Base-by-base conservation (phyloP, 1,140 invertebrate genomes). In the Bradynema listronoti region DNA sequence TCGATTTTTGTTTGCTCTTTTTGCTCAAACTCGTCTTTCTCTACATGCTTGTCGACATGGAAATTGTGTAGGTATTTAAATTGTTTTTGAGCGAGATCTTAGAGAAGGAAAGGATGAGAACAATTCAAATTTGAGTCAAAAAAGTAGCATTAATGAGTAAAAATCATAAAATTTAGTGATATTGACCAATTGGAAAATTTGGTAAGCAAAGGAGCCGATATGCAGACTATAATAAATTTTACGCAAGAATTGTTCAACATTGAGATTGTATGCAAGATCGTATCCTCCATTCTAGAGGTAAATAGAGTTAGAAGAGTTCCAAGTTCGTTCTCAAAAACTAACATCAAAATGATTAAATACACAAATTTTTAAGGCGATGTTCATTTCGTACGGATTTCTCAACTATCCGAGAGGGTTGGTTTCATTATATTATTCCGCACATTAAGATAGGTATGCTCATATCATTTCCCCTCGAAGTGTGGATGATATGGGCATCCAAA, bases 191-290 rank as follows among this genome's bases (percentile, higher is more conserved):
- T 73, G 14, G 65, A 68, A 24, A 46, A 36, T 11, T 60, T 73
- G 34, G 34, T 69, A 11, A 43, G 42, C 5, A 41, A 36, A 3
- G 43, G 49, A 5, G 56, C 69, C 22, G 67, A 69, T 22, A 27
- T 69, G 14, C 45, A 69, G 22, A 70, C 69, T 14, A 33, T 69
- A 1, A 73, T 69, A 29, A 58, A 69, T 50, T n/a, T 69, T 14
- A 68, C 68, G 5, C 64, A 72, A 56, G 70, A 58, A 19, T 42
- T 69, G 3, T 69, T 69, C 34, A 56, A 70, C 30, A 32, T 72
- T 42, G 67, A 69, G 45, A 14, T 73, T 1, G 19, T 65, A n/a
- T 66, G 24, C 22, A 69, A 69, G 45, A 5, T 69, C n/a, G 14
- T 68, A 43, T 51, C 65, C 19, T 53, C 72, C 14, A 27, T 69